Conservation (phyloP, 2,888 invertebrate genomes). For the Chelonus formosanus region DNA sequence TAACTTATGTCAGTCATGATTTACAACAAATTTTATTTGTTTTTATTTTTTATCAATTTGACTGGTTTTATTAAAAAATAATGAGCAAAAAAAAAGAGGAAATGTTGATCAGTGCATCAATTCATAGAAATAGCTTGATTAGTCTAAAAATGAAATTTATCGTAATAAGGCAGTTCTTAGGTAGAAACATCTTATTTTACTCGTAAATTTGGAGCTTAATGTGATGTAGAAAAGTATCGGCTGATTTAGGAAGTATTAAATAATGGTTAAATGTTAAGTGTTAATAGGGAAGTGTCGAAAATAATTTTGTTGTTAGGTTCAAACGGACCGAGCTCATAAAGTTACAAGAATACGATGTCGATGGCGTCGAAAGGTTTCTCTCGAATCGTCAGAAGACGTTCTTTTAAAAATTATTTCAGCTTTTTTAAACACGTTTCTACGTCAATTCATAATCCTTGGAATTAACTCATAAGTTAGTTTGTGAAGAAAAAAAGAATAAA, state of each 20-base stretch:
- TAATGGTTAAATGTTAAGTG: slow-evolving; percentile 16
- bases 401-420: slow-evolving; percentile 1
- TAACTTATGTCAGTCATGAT: slow-evolving; percentile 23
- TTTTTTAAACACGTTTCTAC: not conserved
- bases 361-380: slow-evolving; percentile 29
- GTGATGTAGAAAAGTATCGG: not conserved
- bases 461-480: not conserved
- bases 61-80: too few relatives aligned
- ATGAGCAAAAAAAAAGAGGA: too few relatives aligned
- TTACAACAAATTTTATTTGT: slow-evolving; percentile 14
- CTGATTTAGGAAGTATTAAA: slow-evolving; percentile 12
- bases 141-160: slow-evolving; percentile 10
- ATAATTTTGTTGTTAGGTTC: slow-evolving; percentile 39
- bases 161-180: not conserved
- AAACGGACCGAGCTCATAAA: slow-evolving; percentile 24
- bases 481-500: not conserved
- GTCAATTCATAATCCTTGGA: slow-evolving; percentile 1
- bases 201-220: slow-evolving; percentile 16
- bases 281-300: slow-evolving; percentile 25
- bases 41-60: not conserved
- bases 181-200: not conserved
- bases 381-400: slow-evolving; percentile 4
- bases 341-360: slow-evolving; percentile 41
- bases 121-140: slow-evolving; percentile 2
- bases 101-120: too few relatives aligned